phyloP scores from a whole-genome alignment of 2,113 vertebrate genomes.

The Callionymus lyra region DNA sequence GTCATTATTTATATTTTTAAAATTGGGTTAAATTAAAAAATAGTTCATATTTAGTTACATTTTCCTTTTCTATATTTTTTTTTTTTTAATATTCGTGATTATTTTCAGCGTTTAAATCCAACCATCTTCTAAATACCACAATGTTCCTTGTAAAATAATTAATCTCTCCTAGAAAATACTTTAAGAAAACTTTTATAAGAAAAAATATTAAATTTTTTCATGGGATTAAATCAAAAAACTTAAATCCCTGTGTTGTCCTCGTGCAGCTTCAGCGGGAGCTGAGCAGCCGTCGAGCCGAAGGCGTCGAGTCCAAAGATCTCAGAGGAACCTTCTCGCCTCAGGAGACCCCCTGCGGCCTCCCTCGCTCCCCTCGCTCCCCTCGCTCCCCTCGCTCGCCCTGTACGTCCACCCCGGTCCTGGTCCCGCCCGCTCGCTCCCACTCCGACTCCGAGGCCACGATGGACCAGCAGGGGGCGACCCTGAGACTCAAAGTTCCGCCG shows the following conservation, averaged over 20 bases:
- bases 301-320: conserved; percentile 48
- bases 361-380: conserved; percentile 62
- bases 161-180: too few relatives aligned
- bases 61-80: not conserved
- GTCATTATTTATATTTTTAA: too few relatives aligned
- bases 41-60: not conserved
- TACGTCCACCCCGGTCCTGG: conserved; percentile 25
- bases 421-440: conserved; percentile 57
- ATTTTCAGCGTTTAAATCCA: too few relatives aligned
- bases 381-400: conserved; percentile 58
- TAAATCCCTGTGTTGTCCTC: conserved; percentile 1
- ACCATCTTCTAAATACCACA: too few relatives aligned
- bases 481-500: conserved; percentile 69
- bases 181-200: too few relatives aligned
- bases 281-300: conserved; percentile 50
- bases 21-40: too few relatives aligned
- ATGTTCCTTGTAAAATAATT: too few relatives aligned
- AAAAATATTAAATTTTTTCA: too few relatives aligned
- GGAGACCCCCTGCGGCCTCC: conserved; percentile 55
- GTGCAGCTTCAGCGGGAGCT: conserved; percentile 78
- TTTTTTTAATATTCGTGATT: not conserved
- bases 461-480: conserved; percentile 62
- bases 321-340: conserved; percentile 56
- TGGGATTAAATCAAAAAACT: too few relatives aligned
- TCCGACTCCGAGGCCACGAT: conserved; percentile 72